Conservation (phyloP, 2,888 invertebrate genomes). For the Petrolisthes cinctipes region DNA sequence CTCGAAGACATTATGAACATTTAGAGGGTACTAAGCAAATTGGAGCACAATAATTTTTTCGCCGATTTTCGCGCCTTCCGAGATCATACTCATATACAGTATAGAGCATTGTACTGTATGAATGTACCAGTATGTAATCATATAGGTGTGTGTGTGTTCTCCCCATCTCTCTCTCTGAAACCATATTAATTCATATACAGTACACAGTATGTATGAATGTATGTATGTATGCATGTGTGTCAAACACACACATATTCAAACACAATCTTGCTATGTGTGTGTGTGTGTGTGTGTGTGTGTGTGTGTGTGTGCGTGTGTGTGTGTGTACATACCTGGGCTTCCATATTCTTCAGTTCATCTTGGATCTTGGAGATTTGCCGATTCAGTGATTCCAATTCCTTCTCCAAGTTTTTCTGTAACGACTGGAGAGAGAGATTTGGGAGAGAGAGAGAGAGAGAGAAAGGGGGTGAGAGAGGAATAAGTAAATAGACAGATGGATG, state of each 20-base stretch:
- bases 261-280: neutral
- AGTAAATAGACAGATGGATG: no score
- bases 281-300: slow-evolving; percentile 8
- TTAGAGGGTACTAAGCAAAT: no score
- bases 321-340: slow-evolving; percentile 18
- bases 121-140: no score
- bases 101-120: no score
- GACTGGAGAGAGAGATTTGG: slow-evolving; percentile 42
- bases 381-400: slow-evolving; percentile 62
- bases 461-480: neutral
- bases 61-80: no score
- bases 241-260: neutral
- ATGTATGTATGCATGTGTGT: neutral
- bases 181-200: no score
- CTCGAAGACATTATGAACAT: no score
- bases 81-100: no score
- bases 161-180: no score
- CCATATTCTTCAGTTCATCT: slow-evolving; percentile 61
- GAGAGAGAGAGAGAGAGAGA: no score
- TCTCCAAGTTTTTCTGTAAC: slow-evolving; percentile 61
- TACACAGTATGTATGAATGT: neutral
- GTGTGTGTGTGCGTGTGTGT: neutral
- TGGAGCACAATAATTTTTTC: no score
- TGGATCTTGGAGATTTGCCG: slow-evolving; percentile 60
- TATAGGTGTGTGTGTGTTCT: no score